Evolutionary conservation across 1,140 invertebrate species (phyloP).

Genomic region (Leptinotarsa undecemlineata): DNA sequence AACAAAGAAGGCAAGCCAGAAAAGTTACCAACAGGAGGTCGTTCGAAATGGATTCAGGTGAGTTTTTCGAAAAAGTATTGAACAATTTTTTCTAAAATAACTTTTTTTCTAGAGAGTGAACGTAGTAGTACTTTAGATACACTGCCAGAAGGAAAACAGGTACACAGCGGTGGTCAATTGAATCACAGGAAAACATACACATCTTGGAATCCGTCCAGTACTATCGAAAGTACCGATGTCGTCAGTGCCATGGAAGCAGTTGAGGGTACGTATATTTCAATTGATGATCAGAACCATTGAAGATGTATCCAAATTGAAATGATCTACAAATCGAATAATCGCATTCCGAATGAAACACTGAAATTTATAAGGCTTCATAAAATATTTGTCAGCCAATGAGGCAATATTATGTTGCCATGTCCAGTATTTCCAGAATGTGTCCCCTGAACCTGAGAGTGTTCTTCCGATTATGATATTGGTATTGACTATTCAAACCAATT

Average conservation of each 20-base stretch:
- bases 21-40: conserved; percentile 72
- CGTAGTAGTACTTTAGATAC: conserved; percentile 70
- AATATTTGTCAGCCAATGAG: too few relatives aligned
- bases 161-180: conserved; percentile 52
- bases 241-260: conserved; percentile 84
- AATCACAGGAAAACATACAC: conserved; percentile 69
- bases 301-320: too few relatives aligned
- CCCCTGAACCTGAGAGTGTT: too few relatives aligned
- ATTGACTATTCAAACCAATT: too few relatives aligned
- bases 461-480: too few relatives aligned
- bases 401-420: too few relatives aligned
- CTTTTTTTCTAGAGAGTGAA: conserved; percentile 66
- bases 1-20: conserved; percentile 64
- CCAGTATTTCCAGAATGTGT: too few relatives aligned
- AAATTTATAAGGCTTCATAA: too few relatives aligned
- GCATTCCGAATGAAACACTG: too few relatives aligned
- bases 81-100: too few relatives aligned
- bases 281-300: background rate
- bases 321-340: too few relatives aligned
- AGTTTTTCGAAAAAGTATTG: conserved; percentile 3
- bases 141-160: conserved; percentile 68
- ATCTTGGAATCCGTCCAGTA: conserved; percentile 77
- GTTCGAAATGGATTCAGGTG: conserved; percentile 80
- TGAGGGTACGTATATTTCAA: conserved; percentile 64
- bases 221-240: conserved; percentile 80